Evolutionary conservation across 2,888 invertebrate genomes (phyloP), one percentile per base, ranked within the genome.

Genomic region (Aporophyla lueneburgensis): DNA sequence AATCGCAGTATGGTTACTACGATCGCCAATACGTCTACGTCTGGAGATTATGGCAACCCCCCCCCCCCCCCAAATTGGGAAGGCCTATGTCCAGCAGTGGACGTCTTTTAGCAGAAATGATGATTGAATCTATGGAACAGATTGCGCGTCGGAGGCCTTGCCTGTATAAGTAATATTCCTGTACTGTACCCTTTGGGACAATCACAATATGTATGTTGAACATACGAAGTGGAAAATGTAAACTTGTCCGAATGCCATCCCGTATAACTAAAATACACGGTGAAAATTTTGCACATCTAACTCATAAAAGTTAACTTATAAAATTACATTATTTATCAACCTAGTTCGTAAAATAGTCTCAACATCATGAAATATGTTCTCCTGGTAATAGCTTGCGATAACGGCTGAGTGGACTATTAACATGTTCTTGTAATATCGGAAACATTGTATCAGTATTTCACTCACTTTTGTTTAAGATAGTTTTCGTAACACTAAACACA

Each of bases 231-330:
- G 10, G 0, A 71, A 40, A 21, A 5, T 53, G 7, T 5, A 46
- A 9, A 46, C 43, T 16, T 12, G 71, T 21, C 6, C 21, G 43
- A 84, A 73, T 80, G 33, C 40, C 2, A 19, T 21, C 19, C 76
- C 81, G 85, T 89, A 72, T 86, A 70, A 79, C 76, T 68, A 49
- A 76, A 70, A 61, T 68, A 81, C 80, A 46, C 43, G 43, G 74
- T 78, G 78, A 83, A 78, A 81, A 84, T 85, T 84, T 74, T 81
- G 61, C 77, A 71, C 43, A 85, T 81, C 78, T 77, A 59, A 63
- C 40, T 71, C 73, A 86, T 89, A 87, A 90, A 90, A 88, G 69
- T 62, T 72, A 78, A 83, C 87, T 86, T 86, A 71, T 84, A 88
- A 84, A 85, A 84, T 86, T 73, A 80, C 72, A 81, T 79, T 83